Percentiles rank a stretch among this genome's conserved stretches.
These are phyloP conservation scores for Latrodectus geometricus DNA, from an alignment of 1,140 invertebrate species.

Conservation along the genomic window DNA sequence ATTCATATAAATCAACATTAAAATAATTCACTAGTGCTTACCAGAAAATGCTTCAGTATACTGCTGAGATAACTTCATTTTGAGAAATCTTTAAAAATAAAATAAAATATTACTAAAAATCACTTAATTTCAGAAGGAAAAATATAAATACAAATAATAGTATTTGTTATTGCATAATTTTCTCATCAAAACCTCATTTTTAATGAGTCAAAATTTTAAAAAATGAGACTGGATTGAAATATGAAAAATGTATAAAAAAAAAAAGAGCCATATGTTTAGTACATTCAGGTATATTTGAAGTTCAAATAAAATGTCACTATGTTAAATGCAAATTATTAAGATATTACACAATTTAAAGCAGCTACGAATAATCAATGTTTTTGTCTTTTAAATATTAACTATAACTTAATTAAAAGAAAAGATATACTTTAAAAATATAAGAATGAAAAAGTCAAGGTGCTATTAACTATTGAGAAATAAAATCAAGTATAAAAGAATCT, in stretches of 20 bases:
- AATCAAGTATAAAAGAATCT: too few species aligned
- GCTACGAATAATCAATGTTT: too few species aligned
- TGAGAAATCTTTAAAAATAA: slow-evolving; percentile 35
- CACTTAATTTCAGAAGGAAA: neutral
- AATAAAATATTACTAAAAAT: neutral
- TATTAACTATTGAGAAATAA: too few species aligned
- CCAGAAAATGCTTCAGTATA: slow-evolving; percentile 33
- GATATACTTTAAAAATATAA: too few species aligned
- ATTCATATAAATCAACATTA: too few species aligned
- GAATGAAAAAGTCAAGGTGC: too few species aligned
- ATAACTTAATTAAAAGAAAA: too few species aligned
- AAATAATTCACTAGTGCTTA: neutral
- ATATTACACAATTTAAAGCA: too few species aligned
- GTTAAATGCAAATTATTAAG: too few species aligned
- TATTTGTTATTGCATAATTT: neutral
- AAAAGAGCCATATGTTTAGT: neutral
- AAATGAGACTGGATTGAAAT: neutral
- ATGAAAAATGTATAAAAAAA: neutral
- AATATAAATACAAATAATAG: neutral
- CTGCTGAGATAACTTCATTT: slow-evolving; percentile 54
- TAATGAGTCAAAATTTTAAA: neutral
- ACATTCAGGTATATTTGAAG: too few species aligned
- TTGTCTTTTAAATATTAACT: too few species aligned
- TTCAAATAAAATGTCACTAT: too few species aligned
- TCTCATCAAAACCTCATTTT: neutral